Percentiles rank a stretch among this genome's conserved stretches.
phyloP scores from a whole-genome alignment of 2,797 vertebrate genomes.

The Chelon labrosus region DNA sequence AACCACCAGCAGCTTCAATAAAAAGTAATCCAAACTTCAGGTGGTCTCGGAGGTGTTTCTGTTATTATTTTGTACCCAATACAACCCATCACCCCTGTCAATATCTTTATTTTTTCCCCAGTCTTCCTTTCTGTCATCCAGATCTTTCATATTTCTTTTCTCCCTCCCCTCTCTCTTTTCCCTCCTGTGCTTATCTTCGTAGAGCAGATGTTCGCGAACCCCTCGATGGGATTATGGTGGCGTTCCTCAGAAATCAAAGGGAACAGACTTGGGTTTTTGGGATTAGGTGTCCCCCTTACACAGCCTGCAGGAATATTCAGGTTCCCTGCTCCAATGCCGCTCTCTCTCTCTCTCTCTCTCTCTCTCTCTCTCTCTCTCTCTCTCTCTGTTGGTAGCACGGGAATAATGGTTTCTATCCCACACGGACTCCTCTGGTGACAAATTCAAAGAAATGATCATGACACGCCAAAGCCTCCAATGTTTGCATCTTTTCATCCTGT shows the following conservation, averaged over 20 bases:
- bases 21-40: no score
- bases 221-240: constrained; percentile 70
- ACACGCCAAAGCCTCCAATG: constrained; percentile 21
- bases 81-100: not conserved
- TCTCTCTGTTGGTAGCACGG: constrained; percentile 11
- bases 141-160: constrained; percentile 22
- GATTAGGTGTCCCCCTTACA: constrained; percentile 72
- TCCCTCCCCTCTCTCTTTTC: constrained; percentile 7
- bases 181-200: constrained; percentile 65
- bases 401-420: constrained; percentile 31
- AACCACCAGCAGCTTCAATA: no score
- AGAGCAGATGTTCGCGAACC: constrained; percentile 67
- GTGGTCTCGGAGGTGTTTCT: constrained; percentile 2
- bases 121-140: constrained; percentile 4
- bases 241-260: constrained; percentile 67
- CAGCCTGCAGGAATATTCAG: constrained; percentile 57
- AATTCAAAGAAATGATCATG: constrained; percentile 45
- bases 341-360: not conserved
- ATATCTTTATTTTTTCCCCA: not conserved
- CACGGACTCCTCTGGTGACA: constrained; percentile 29
- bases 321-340: constrained; percentile 37
- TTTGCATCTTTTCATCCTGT: constrained; percentile 20
- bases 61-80: constrained; percentile 1
- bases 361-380: constrained; percentile 11
- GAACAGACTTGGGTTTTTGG: constrained; percentile 59